Percentiles rank a stretch among this genome's conserved stretches.
These are phyloP conservation scores for Heliconius aoede DNA, from an alignment of 2,888 invertebrate species.

Conservation along the genomic window DNA sequence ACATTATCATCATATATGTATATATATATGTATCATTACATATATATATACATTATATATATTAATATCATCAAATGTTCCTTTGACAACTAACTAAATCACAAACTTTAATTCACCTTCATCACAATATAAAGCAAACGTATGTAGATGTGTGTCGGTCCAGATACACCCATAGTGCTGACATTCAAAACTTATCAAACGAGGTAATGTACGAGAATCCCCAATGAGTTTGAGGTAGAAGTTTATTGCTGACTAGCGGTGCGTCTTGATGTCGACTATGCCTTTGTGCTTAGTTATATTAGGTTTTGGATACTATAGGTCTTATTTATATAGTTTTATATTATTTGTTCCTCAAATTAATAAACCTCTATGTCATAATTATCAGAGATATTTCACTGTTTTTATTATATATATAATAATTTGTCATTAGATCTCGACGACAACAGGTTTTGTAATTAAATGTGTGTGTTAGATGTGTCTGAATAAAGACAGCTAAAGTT, in stretches of 20 bases:
- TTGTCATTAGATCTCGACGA: too few relatives aligned
- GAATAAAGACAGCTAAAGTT: too few relatives aligned
- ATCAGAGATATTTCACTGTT: background rate
- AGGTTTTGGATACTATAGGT: background rate
- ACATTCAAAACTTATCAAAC: constrained; percentile 23
- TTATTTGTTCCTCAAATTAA: background rate
- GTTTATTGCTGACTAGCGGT: background rate
- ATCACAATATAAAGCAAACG: constrained; percentile 21
- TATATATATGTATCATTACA: too few relatives aligned
- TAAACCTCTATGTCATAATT: background rate
- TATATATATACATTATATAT: too few relatives aligned
- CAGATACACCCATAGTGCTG: constrained; percentile 18
- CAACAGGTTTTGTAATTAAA: too few relatives aligned
- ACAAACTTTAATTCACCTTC: constrained; percentile 21
- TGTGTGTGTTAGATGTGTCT: too few relatives aligned
- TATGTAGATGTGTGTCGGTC: constrained; percentile 12
- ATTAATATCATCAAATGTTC: constrained; percentile 43
- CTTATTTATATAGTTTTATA: background rate
- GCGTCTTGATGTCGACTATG: background rate
- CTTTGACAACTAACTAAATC: constrained; percentile 22
- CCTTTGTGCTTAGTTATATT: background rate
- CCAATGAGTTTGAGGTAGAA: constrained; percentile 17
- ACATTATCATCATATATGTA: too few relatives aligned
- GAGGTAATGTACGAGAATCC: constrained; percentile 22
- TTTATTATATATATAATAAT: background rate